These are phyloP conservation scores for Falco naumanni DNA, from an alignment of 2,797 vertebrate genomes.

Conservation along the genomic window DNA sequence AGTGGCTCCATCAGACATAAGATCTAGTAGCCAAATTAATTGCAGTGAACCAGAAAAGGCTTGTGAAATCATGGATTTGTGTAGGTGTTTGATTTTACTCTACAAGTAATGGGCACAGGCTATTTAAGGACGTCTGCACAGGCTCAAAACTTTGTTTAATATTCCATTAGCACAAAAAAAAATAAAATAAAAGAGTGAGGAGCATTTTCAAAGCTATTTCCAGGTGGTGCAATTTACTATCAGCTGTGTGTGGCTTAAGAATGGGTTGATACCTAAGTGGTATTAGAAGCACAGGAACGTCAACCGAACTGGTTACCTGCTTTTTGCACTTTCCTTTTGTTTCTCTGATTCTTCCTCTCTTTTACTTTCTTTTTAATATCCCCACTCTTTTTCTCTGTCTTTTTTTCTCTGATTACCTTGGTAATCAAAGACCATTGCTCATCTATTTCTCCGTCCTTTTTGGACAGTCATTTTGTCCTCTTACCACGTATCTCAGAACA, in stretches of 20 bases:
- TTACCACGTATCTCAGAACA: background rate
- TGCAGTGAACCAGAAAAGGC: background rate
- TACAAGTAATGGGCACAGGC: background rate
- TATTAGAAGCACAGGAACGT: background rate
- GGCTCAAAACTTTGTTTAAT: background rate
- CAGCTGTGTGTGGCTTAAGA: background rate
- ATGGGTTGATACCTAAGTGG: background rate
- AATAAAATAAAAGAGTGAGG: background rate
- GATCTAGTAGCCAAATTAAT: background rate
- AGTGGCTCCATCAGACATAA: background rate
- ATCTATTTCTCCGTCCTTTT: background rate
- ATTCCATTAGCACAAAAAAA: background rate
- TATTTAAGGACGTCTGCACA: background rate
- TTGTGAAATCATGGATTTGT: background rate
- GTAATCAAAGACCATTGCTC: background rate
- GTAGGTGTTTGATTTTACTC: background rate
- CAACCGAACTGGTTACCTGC: background rate
- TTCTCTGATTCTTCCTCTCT: background rate
- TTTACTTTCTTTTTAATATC: background rate
- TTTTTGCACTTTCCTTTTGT: background rate
- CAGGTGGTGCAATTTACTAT: background rate
- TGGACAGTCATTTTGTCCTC: background rate
- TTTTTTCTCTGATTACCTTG: background rate
- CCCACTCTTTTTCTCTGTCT: accelerated
- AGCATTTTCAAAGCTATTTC: background rate